These are phyloP conservation scores for Sminthurides aquaticus DNA, from an alignment of 2,888 invertebrate genomes.

Conservation along the genomic window DNA sequence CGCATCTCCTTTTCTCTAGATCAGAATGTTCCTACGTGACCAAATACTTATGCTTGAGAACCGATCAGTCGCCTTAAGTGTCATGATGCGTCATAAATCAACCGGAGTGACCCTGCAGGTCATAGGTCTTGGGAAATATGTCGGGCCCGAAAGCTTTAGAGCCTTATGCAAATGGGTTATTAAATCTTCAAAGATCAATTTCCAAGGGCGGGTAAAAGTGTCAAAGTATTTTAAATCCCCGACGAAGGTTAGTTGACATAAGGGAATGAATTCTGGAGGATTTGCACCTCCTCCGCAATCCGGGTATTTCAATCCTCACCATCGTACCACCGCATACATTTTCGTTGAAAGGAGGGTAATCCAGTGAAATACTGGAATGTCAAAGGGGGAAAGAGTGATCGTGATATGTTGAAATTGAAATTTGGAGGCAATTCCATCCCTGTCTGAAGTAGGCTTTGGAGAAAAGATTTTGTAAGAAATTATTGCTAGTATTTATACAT, in stretches of 20 bases:
- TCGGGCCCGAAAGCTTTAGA: too few relatives aligned
- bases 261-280: neutral
- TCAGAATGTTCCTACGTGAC: too few relatives aligned
- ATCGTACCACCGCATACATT: too few relatives aligned
- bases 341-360: neutral
- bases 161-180: neutral
- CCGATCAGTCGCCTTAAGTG: too few relatives aligned
- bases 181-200: neutral
- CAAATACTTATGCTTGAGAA: too few relatives aligned
- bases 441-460: neutral
- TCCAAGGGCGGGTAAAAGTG: neutral
- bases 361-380: neutral
- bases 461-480: neutral
- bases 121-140: neutral
- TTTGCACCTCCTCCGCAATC: neutral
- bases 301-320: too few relatives aligned
- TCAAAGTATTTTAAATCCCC: neutral
- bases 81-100: too few relatives aligned
- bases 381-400: neutral
- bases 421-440: neutral
- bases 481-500: neutral
- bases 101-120: too few relatives aligned
- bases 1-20: too few relatives aligned
- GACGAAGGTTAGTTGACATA: neutral
- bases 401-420: neutral